Evolutionary conservation across 1,140 invertebrate species (phyloP).

Genomic region (Trichonephila clavata): DNA sequence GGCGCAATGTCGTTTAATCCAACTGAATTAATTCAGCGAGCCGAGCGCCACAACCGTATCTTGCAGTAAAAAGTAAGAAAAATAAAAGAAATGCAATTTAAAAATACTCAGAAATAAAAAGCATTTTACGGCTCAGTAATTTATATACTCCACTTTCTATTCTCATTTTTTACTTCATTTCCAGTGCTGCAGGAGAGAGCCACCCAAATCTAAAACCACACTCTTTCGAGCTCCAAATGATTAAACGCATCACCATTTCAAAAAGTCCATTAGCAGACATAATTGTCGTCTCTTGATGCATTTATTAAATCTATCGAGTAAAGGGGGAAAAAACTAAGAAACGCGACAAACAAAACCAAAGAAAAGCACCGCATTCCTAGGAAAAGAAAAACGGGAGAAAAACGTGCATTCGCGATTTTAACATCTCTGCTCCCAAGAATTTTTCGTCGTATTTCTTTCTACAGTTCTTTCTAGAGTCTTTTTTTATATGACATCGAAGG

Average conservation of each 20-base stretch:
- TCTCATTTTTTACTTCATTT: background rate
- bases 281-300: background rate
- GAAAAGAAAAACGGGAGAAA: slow-evolving; percentile 23
- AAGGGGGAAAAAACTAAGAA: background rate
- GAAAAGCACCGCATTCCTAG: background rate
- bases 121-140: background rate
- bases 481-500: slow-evolving; percentile 41
- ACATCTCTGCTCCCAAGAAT: background rate
- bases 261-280: slow-evolving; percentile 27
- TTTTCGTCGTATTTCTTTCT: background rate
- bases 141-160: too few species aligned
- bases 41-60: too few species aligned
- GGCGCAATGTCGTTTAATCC: too few species aligned
- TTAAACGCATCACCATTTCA: slow-evolving; percentile 4
- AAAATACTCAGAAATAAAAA: background rate
- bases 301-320: slow-evolving; percentile 21
- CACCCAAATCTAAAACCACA: background rate
- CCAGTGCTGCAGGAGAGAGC: background rate
- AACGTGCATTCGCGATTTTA: background rate
- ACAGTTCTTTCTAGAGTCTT: background rate
- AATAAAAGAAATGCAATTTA: too few species aligned
- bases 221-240: background rate
- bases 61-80: too few species aligned
- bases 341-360: background rate
- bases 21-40: too few species aligned